These are phyloP conservation scores for Electrophaes corylata DNA, from an alignment of 2,888 invertebrate species.

Conservation along the genomic window DNA sequence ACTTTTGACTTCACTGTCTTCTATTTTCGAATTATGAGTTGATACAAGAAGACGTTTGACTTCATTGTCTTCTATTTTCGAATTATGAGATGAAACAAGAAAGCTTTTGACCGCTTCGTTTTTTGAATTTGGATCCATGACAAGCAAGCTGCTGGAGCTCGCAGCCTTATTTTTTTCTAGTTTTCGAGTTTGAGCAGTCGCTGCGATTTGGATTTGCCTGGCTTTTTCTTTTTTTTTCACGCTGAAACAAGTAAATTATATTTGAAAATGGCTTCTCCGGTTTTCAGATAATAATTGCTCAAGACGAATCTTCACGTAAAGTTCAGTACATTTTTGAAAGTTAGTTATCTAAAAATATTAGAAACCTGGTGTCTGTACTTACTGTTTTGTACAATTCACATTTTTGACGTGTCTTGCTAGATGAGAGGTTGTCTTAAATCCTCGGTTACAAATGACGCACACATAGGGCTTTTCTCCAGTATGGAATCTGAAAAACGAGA, in stretches of 20 bases:
- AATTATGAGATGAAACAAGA: conserved; percentile 1
- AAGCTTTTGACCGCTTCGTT: background rate
- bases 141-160: background rate
- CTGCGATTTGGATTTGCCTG: background rate
- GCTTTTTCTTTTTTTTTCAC: background rate
- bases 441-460: conserved; percentile 58
- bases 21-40: conserved; percentile 1
- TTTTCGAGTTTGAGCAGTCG: background rate
- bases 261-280: too few species aligned
- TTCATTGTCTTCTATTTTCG: background rate
- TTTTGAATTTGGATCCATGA: background rate
- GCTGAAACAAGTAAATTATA: conserved; percentile 13
- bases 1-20: background rate
- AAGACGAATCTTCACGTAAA: too few species aligned
- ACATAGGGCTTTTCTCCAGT: conserved; percentile 64
- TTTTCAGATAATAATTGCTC: too few species aligned
- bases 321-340: background rate
- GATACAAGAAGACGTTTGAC: background rate
- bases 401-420: conserved; percentile 55
- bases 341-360: too few species aligned
- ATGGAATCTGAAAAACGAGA: conserved; percentile 56
- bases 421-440: conserved; percentile 64
- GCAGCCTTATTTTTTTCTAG: background rate
- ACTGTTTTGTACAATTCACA: conserved; percentile 51
- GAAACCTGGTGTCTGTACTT: too few species aligned